These are phyloP conservation scores for Coptotermes formosanus DNA, from an alignment of 1,140 invertebrate genomes.

Conservation along the genomic window DNA sequence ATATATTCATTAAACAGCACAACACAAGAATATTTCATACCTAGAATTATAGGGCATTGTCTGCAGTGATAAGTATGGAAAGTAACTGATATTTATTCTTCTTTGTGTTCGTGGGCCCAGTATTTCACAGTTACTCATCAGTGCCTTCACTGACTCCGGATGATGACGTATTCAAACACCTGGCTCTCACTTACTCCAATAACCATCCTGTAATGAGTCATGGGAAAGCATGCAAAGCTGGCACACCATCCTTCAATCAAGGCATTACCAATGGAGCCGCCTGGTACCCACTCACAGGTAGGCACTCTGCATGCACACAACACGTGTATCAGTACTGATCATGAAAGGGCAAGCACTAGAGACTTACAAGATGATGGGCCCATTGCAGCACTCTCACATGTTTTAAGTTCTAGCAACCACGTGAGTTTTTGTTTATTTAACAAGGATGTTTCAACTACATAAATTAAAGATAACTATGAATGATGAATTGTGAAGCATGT, in stretches of 20 bases:
- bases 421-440: too few species aligned
- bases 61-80: too few species aligned
- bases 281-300: constrained; percentile 87
- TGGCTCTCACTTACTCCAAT: constrained; percentile 84
- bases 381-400: too few species aligned
- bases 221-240: constrained; percentile 74
- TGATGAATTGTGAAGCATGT: too few species aligned
- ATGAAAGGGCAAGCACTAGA: too few species aligned
- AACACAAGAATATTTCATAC: not conserved
- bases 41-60: not conserved
- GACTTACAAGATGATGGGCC: too few species aligned
- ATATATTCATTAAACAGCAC: too few species aligned
- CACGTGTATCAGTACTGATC: too few species aligned
- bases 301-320: not conserved
- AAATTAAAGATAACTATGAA: too few species aligned
- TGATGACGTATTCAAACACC: constrained; percentile 89
- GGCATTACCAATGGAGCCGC: constrained; percentile 91
- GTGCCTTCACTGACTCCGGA: constrained; percentile 84
- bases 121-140: constrained; percentile 75
- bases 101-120: constrained; percentile 46
- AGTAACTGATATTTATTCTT: not conserved
- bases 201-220: constrained; percentile 85
- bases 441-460: too few species aligned
- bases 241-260: constrained; percentile 70
- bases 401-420: too few species aligned